Evolutionary conservation across 2,113 vertebrate genomes (phyloP).

Genomic region (Brachyhypopomus gauderio): DNA sequence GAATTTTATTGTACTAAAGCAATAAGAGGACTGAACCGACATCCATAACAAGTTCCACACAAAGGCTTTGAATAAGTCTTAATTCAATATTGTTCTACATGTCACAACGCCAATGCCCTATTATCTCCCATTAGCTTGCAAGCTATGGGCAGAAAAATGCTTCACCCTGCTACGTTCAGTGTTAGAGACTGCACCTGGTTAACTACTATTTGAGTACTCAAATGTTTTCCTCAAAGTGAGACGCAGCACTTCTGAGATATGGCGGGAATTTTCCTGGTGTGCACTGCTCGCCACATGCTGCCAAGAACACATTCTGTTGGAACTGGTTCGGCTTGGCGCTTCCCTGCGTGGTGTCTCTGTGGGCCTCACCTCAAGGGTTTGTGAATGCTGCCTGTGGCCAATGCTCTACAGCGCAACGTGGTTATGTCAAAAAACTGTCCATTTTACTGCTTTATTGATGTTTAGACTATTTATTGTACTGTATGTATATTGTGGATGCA

Average conservation of each 20-base stretch:
- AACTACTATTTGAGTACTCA: constrained; percentile 39
- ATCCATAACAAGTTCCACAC: background rate
- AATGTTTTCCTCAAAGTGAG: constrained; percentile 22
- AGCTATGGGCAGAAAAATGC: background rate
- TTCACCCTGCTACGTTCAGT: background rate
- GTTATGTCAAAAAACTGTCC: constrained; percentile 61
- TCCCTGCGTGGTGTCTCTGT: background rate
- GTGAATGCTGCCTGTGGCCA: constrained; percentile 51
- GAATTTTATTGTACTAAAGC: background rate
- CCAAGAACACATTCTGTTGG: background rate
- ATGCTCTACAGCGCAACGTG: constrained; percentile 46
- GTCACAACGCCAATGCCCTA: no score
- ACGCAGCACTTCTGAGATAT: background rate
- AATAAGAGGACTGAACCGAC: background rate
- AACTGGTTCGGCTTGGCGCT: background rate
- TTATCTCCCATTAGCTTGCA: no score
- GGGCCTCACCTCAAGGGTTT: background rate
- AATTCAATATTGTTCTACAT: no score
- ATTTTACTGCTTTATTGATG: constrained; percentile 72
- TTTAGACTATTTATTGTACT: constrained; percentile 81
- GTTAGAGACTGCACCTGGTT: background rate
- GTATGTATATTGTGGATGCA: constrained; percentile 81
- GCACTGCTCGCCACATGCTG: background rate
- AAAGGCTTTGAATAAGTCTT: background rate
- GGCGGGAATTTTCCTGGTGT: background rate